Conservation (phyloP, 2,888 invertebrate species). For the Dryomyza anilis region DNA sequence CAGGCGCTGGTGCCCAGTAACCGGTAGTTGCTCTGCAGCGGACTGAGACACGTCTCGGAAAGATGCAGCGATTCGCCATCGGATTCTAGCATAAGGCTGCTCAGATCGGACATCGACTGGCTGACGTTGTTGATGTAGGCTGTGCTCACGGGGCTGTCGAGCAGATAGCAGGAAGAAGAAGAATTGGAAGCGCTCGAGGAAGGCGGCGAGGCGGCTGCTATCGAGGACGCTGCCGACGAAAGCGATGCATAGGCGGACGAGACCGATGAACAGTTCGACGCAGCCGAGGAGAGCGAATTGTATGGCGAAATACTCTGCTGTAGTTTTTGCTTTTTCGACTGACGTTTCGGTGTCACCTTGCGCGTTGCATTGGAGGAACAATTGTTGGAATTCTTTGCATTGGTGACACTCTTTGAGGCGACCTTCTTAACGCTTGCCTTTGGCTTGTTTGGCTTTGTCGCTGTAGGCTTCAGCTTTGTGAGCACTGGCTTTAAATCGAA, state of each 20-base stretch:
- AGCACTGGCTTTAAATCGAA: no score
- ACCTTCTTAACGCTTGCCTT: neutral
- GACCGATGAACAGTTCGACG: slow-evolving; percentile 25
- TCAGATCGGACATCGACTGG: slow-evolving; percentile 49
- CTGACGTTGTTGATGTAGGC: slow-evolving; percentile 34
- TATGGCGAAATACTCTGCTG: slow-evolving; percentile 32
- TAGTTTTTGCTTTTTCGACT: slow-evolving; percentile 34
- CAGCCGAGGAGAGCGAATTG: slow-evolving; percentile 19
- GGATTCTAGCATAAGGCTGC: slow-evolving; percentile 63
- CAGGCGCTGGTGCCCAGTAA: neutral
- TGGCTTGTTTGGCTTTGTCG: slow-evolving; percentile 19
- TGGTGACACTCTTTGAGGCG: neutral
- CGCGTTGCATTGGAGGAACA: slow-evolving; percentile 20
- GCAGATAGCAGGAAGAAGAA: slow-evolving; percentile 38
- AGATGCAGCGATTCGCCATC: slow-evolving; percentile 66
- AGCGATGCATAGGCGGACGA: slow-evolving; percentile 38
- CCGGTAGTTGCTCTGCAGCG: slow-evolving; percentile 32
- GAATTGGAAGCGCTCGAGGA: slow-evolving; percentile 21
- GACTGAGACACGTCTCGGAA: slow-evolving; percentile 55
- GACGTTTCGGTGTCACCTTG: slow-evolving; percentile 32
- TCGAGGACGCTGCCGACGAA: slow-evolving; percentile 38
- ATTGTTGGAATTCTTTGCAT: neutral
- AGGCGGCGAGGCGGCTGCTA: slow-evolving; percentile 17
- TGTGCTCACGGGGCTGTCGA: slow-evolving; percentile 33
- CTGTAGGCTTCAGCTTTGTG: slow-evolving; percentile 35